Percentiles rank a stretch among this genome's conserved stretches.
Evolutionary conservation across 2,888 invertebrate genomes (phyloP).

Genomic region (Unio pictorum): DNA sequence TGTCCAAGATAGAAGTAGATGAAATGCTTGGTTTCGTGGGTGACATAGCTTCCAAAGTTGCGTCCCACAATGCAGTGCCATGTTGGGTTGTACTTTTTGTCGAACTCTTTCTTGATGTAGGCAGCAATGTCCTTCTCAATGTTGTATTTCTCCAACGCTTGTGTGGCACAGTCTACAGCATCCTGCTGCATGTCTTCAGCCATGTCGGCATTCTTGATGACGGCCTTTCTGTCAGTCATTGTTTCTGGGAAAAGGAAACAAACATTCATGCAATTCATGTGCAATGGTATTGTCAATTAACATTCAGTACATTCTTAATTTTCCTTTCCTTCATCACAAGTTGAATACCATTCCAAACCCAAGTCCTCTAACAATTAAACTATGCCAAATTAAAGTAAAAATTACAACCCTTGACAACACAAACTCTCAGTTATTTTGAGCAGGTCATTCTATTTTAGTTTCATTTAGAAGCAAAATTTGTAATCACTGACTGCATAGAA

Average conservation of each 20-base stretch:
- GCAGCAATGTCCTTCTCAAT: constrained; percentile 99
- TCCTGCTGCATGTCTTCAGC: constrained; percentile 99
- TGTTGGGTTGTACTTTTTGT: constrained; percentile 99
- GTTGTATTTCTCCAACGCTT: constrained; percentile 98
- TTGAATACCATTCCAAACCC: too few species aligned
- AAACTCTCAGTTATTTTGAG: too few species aligned
- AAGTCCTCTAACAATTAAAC: too few species aligned
- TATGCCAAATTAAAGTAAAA: too few species aligned
- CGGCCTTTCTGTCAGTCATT: constrained; percentile 83
- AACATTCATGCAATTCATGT: not conserved
- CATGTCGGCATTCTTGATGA: constrained; percentile 99
- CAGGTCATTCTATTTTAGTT: too few species aligned
- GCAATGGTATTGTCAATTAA: not conserved
- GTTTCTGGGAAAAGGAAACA: not conserved
- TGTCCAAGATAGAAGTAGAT: constrained; percentile 99
- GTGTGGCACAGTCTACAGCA: constrained; percentile 98
- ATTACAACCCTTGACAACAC: too few species aligned
- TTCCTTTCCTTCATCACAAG: too few species aligned
- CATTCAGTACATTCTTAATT: not conserved
- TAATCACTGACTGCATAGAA: too few species aligned
- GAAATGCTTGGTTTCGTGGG: constrained; percentile 94
- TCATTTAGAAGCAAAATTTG: too few species aligned
- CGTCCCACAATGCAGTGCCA: constrained; percentile 99
- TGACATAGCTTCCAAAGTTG: constrained; percentile 92
- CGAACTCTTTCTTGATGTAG: constrained; percentile 99